Conservation (phyloP, 2,797 vertebrate genomes). For the Tadarida brasiliensis region DNA sequence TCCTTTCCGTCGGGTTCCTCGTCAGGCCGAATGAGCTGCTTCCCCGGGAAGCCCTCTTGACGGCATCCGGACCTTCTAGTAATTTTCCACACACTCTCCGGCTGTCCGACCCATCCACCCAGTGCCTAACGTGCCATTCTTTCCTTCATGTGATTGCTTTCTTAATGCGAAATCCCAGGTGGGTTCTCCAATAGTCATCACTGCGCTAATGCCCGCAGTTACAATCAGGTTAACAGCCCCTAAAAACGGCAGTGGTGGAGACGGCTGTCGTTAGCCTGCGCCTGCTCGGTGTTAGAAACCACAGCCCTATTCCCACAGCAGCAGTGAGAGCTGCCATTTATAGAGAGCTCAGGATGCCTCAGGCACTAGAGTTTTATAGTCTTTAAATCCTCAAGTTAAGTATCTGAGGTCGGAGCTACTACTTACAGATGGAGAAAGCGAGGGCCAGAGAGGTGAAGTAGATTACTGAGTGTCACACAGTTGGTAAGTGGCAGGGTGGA, state of each 20-base stretch:
- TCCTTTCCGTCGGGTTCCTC: neutral
- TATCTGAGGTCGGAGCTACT: neutral
- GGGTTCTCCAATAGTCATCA: neutral
- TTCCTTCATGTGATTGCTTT: neutral
- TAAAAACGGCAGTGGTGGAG: slow-evolving; percentile 44
- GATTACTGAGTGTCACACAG: neutral
- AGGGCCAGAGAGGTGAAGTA: slow-evolving; percentile 20
- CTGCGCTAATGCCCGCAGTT: neutral
- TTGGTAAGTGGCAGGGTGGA: neutral
- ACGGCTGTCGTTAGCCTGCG: neutral
- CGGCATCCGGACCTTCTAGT: neutral
- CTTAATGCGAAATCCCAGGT: slow-evolving; percentile 52
- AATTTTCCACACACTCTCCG: neutral
- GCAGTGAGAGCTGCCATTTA: neutral
- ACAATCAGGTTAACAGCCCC: slow-evolving; percentile 16
- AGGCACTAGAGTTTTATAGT: neutral
- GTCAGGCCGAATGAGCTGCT: neutral
- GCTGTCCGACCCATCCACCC: neutral
- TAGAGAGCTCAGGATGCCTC: neutral
- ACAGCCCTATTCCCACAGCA: neutral
- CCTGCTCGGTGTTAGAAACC: slow-evolving; percentile 1
- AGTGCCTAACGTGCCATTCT: neutral
- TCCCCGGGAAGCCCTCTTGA: neutral
- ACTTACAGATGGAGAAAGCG: neutral
- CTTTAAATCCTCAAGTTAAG: slow-evolving; percentile 30